Conservation (phyloP, 1,140 invertebrate genomes). For the Lepidotrigona ventralis region DNA sequence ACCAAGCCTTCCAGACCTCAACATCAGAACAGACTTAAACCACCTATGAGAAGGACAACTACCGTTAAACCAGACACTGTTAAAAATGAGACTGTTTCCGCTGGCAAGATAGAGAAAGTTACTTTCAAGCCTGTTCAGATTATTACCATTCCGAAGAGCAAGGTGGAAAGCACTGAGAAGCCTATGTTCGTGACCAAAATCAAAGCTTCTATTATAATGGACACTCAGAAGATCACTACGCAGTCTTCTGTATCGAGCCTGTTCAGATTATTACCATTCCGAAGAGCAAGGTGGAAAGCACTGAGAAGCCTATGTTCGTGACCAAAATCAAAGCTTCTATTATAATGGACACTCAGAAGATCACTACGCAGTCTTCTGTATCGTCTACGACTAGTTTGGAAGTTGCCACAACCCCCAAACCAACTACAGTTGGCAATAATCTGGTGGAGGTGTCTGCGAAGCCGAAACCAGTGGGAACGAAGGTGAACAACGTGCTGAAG, state of each 20-base stretch:
- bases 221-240: slow-evolving; percentile 58
- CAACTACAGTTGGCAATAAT: slow-evolving; percentile 28
- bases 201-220: slow-evolving; percentile 70
- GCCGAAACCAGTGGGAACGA: slow-evolving; percentile 57
- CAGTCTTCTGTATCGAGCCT: background rate
- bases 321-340: slow-evolving; percentile 75
- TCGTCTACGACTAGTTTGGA: background rate
- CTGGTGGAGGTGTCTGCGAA: slow-evolving; percentile 51
- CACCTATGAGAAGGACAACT: slow-evolving; percentile 25
- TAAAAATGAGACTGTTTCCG: slow-evolving; percentile 54
- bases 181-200: slow-evolving; percentile 74
- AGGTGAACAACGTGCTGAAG: slow-evolving; percentile 67
- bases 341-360: slow-evolving; percentile 64
- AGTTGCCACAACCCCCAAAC: slow-evolving; percentile 36
- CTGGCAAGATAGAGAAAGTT: slow-evolving; percentile 77
- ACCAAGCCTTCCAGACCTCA: slow-evolving; percentile 34
- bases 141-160: slow-evolving; percentile 63
- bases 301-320: slow-evolving; percentile 70
- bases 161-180: slow-evolving; percentile 62
- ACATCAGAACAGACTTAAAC: slow-evolving; percentile 42
- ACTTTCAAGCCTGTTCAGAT: too few species aligned
- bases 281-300: slow-evolving; percentile 59
- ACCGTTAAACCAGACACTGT: slow-evolving; percentile 45
- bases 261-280: slow-evolving; percentile 63
- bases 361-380: background rate